Evolutionary conservation across 92 coral and sea anemone genomes (phyloP), one percentile per base, ranked within the genome.

Genomic region (Desmophyllum pertusum): DNA sequence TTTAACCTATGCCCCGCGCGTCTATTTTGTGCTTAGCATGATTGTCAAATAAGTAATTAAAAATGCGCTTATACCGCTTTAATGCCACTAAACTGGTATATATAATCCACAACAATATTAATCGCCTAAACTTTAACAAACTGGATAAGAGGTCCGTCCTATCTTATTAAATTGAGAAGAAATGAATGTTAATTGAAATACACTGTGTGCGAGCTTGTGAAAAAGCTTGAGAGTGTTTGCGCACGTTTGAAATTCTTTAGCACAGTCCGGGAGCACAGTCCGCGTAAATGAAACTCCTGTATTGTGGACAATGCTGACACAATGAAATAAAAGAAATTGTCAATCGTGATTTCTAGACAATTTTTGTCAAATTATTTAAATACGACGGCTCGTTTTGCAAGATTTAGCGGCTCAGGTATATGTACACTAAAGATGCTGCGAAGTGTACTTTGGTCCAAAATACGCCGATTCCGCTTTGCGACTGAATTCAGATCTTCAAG

Each of bases 41-140:
- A 2, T 53, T 81, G 57, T 52, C 79, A 53, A 18, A 23, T 11
- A 59, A 29, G 61, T 38, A 70, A 81, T 81, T 81, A 38, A 70
- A 81, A 52, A 81, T 81, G 30, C 27, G 18, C n/a, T 80, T 18
- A 80, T 81, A 43, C 76, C 23, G 35, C 68, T 65, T 79, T 64
- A 51, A 64, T 57, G 67, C n/a, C 30, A 51, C 31, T 41, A 38
- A 38, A 23, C 30, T 31, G 17, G 33, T 53, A n/a, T n/a, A n/a
- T n/a, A n/a, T n/a, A 71, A 72, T 70, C 21, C 33, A 29, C 79
- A 41, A 25, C 53, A 55, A 35, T 37, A 36, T 40, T 38, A 29
- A 31, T 63, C 73, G 29, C 30, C n/a, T 63, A 30, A 62, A 79
- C 15, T 14, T 35, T 29, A 79, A 62, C 59, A 41, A 40, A 42